Conservation (phyloP, 1,140 invertebrate species). For the Chlorops oryzae region DNA sequence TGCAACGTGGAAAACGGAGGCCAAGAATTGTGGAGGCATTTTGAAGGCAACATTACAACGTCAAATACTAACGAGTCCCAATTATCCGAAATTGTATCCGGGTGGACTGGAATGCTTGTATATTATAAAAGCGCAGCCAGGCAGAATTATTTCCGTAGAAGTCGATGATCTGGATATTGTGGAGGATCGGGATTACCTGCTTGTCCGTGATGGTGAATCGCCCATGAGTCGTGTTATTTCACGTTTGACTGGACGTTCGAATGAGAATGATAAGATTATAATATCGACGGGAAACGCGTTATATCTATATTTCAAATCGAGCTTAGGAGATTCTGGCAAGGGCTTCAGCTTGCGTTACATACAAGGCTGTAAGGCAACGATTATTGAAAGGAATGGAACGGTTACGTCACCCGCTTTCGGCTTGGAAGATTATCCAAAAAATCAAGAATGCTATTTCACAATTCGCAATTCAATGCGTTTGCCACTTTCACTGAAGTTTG, state of each 20-base stretch:
- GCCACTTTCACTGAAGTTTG: constrained; percentile 81
- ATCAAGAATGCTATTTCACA: constrained; percentile 84
- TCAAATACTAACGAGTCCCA: constrained; percentile 78
- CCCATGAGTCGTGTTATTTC: constrained; percentile 79
- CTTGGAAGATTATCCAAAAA: constrained; percentile 78
- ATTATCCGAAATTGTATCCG: constrained; percentile 87
- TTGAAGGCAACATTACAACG: constrained; percentile 75
- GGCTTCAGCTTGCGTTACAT: constrained; percentile 89
- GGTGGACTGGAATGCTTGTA: constrained; percentile 92
- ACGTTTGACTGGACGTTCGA: constrained; percentile 68
- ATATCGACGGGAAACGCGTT: constrained; percentile 85
- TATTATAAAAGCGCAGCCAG: constrained; percentile 80
- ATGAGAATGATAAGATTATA: constrained; percentile 75
- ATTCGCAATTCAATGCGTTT: constrained; percentile 77
- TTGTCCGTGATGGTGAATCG: constrained; percentile 81
- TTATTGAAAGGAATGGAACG: constrained; percentile 74
- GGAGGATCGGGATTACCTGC: constrained; percentile 75
- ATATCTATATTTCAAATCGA: constrained; percentile 89
- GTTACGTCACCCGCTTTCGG: constrained; percentile 82
- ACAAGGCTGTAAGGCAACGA: constrained; percentile 78
- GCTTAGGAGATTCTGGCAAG: constrained; percentile 75
- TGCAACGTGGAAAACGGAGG: constrained; percentile 89
- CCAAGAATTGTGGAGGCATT: constrained; percentile 79
- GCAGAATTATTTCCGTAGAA: constrained; percentile 81
- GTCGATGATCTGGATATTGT: constrained; percentile 87